phyloP scores from a whole-genome alignment of 2,888 invertebrate genomes.

The Seladonia tumulorum region DNA sequence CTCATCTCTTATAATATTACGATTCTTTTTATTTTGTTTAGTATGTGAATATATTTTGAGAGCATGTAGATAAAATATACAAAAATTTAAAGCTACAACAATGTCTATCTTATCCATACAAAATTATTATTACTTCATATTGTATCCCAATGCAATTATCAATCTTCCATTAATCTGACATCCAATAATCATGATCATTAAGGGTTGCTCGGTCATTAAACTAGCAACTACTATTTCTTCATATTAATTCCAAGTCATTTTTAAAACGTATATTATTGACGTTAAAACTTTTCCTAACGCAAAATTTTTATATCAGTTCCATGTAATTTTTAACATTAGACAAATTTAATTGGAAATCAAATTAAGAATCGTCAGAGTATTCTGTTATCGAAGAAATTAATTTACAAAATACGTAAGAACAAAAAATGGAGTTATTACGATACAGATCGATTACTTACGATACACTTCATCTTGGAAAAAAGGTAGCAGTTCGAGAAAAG shows the following conservation, averaged over 20 bases:
- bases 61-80: not conserved
- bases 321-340: not conserved
- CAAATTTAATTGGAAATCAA: not conserved
- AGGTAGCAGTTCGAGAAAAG: constrained; percentile 28
- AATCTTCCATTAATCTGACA: too few species aligned
- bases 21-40: not conserved
- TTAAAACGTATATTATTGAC: not conserved
- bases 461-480: constrained; percentile 83
- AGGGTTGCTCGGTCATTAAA: too few species aligned
- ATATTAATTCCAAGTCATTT: not conserved
- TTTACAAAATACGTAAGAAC: not conserved
- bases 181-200: too few species aligned
- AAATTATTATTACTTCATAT: not conserved
- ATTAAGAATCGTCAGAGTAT: not conserved
- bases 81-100: not conserved
- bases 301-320: not conserved
- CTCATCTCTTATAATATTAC: not conserved
- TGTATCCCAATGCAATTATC: not conserved
- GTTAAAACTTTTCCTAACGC: not conserved
- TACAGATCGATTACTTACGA: constrained; percentile 82
- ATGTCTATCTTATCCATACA: not conserved
- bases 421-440: not conserved
- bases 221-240: not conserved
- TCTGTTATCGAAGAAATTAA: not conserved
- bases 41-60: too few species aligned